Evolutionary conservation across 1,140 invertebrate genomes (phyloP).

Genomic region (Danaus plexippus): DNA sequence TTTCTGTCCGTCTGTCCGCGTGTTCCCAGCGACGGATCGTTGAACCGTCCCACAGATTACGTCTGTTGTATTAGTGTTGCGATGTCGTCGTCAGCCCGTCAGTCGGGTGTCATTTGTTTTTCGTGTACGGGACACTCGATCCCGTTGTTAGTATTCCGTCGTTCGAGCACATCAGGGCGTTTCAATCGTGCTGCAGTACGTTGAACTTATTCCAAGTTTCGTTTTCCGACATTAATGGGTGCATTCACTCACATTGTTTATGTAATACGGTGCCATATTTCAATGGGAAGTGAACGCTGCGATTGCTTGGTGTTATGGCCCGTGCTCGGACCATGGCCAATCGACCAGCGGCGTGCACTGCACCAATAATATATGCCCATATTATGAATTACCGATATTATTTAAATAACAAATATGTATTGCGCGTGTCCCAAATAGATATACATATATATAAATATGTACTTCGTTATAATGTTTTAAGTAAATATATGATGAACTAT

Average conservation of each 20-base stretch:
- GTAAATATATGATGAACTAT: no score
- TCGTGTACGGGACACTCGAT: not conserved
- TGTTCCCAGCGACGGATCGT: no score
- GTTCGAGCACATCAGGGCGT: not conserved
- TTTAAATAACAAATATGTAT: no score
- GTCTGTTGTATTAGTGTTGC: no score
- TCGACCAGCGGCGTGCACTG: constrained; percentile 3
- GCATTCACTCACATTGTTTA: constrained; percentile 59
- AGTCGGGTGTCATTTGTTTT: not conserved
- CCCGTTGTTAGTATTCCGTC: not conserved
- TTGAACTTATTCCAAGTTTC: constrained; percentile 47
- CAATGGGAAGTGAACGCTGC: constrained; percentile 45
- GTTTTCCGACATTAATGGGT: constrained; percentile 57
- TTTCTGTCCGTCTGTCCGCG: no score
- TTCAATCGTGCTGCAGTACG: constrained; percentile 25
- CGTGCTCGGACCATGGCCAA: constrained; percentile 24
- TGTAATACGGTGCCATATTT: constrained; percentile 46
- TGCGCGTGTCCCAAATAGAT: no score
- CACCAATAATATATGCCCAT: no score
- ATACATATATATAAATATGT: no score
- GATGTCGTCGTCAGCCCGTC: no score
- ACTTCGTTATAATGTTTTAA: no score
- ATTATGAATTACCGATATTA: no score
- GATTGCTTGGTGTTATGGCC: constrained; percentile 31
- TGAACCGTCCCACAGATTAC: no score